These are phyloP conservation scores for Agriotes lineatus DNA, from an alignment of 2,888 invertebrate genomes.

Conservation along the genomic window DNA sequence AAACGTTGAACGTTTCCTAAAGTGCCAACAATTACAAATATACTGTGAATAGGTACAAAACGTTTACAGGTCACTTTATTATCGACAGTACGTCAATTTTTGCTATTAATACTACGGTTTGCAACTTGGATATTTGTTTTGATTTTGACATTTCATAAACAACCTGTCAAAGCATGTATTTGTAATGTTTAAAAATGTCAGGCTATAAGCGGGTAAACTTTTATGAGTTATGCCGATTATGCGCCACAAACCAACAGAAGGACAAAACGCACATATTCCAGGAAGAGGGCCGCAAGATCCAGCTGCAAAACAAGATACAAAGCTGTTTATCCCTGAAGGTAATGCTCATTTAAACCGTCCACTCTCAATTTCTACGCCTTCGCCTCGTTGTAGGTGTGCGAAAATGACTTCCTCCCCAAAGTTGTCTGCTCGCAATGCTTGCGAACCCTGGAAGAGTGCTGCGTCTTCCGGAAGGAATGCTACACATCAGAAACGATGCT, in stretches of 20 bases:
- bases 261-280: constrained; percentile 77
- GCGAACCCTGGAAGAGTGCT: constrained; percentile 73
- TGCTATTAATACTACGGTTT: no score
- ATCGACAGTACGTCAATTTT: no score
- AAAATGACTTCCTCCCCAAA: constrained; percentile 78
- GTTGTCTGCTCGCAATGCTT: constrained; percentile 76
- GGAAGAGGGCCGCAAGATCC: constrained; percentile 74
- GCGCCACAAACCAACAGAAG: constrained; percentile 76
- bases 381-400: constrained; percentile 69
- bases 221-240: constrained; percentile 78
- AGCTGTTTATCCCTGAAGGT: constrained; percentile 74
- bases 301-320: constrained; percentile 75
- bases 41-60: no score
- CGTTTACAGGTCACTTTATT: no score
- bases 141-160: constrained; percentile 35
- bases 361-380: no score
- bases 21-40: no score
- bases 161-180: constrained; percentile 9
- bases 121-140: no score
- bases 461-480: constrained; percentile 74
- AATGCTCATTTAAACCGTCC: no score
- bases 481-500: constrained; percentile 76
- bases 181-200: constrained; percentile 67
- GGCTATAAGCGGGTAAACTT: constrained; percentile 79
- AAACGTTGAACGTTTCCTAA: no score